Percentiles rank a stretch among this genome's conserved stretches.
phyloP scores from a whole-genome alignment of 2,888 invertebrate species.

The Proisotoma minuta region DNA sequence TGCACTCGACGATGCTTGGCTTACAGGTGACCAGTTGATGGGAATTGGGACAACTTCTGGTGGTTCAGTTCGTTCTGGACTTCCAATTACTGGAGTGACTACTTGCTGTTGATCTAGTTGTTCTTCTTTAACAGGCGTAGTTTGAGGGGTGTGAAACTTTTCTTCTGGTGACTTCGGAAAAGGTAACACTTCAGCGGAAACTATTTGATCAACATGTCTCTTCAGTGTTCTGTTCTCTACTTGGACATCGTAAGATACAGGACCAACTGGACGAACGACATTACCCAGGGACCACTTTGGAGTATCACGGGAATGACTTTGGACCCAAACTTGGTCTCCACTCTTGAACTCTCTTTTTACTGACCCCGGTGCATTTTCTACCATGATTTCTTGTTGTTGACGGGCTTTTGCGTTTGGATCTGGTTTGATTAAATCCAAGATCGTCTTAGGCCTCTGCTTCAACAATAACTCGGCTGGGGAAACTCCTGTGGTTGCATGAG shows the following conservation, averaged over 20 bases:
- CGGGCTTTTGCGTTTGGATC: not conserved
- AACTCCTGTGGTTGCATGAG: constrained; percentile 18
- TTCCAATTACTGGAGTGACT: not conserved
- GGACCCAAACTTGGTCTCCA: constrained; percentile 14
- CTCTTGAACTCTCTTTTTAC: not conserved
- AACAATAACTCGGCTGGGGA: constrained; percentile 12
- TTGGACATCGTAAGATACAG: constrained; percentile 13
- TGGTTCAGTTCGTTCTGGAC: not conserved
- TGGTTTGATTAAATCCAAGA: constrained; percentile 13
- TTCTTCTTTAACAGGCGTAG: not conserved
- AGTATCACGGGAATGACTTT: constrained; percentile 3
- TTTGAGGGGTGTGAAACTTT: not conserved
- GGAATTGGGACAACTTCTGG: not conserved
- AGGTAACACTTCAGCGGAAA: not conserved
- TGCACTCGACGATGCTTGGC: not conserved
- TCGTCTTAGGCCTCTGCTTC: constrained; percentile 4
- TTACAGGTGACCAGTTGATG: not conserved
- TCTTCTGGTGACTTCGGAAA: too few relatives aligned
- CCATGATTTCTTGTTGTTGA: not conserved
- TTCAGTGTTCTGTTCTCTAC: not conserved
- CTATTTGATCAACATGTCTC: constrained; percentile 10
- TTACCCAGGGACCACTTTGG: constrained; percentile 21
- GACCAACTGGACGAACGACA: constrained; percentile 6
- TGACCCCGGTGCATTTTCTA: not conserved
- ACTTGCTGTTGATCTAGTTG: not conserved